Evolutionary conservation across 2,113 vertebrate species (phyloP), one percentile per base, ranked within the genome.

Genomic region (Lichenostomus cassidix): DNA sequence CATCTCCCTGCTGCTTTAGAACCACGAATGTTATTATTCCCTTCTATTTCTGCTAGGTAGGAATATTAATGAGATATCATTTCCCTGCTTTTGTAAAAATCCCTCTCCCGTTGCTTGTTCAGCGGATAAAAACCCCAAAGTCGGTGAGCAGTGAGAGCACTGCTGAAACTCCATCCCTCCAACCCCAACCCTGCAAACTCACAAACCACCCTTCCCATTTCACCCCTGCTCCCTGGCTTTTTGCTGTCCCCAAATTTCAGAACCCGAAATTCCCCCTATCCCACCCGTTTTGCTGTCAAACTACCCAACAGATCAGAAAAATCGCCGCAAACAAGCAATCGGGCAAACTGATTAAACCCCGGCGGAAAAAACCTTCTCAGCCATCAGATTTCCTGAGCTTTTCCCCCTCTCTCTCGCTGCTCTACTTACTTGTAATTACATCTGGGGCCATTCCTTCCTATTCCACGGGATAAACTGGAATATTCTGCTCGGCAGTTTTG

Each of bases 361-460:
- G 25, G 87, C 0, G 0, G 82, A 86, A 44, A 47, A 52, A 87
- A 82, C 4, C 55, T 22, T 25, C 78, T 83, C 75, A 90, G 81
- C 92, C 95, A 97, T 91, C 94, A 95, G 37, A 53, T 91, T 97
- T 97, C 97, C 97, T 97, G 97, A 91, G 92, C 68, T 92, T 95
- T 96, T 94, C 13, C 96, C 97, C 94, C 78, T 49, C 47, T 23
- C 93, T 95, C 78, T 86, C 52, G 11, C 84, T 52, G 76, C 95
- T 91, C 65, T 86, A 83, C 97, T 97, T 97, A 97, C 97, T 97
- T 96, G 96, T 97, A 95, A 97, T 97, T 97, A 87, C 10, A 84
- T 96, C 97, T 98, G 97, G 96, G 97, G 96, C 94, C 95, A 92
- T 97, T 97, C 97, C 98, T 97, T 96, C 97, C 97, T 82, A 96